Evolutionary conservation across 2,113 vertebrate genomes (phyloP).

Genomic region (Centropristis striata): DNA sequence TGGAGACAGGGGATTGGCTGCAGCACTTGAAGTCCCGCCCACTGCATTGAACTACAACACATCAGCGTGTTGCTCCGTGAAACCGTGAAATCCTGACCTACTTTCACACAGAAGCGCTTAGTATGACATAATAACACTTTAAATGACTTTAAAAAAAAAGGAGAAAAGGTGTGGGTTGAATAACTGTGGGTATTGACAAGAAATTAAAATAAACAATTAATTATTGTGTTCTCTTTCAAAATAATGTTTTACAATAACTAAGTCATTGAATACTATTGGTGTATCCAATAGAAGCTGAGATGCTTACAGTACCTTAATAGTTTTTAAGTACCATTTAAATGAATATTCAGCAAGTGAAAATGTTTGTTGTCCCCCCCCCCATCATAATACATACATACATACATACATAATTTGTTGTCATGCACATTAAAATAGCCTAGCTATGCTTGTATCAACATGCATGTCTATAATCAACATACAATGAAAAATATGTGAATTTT

Average conservation of each 20-base stretch:
- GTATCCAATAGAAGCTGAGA: no score
- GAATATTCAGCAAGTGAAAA: neutral
- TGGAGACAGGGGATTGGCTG: conserved; percentile 49
- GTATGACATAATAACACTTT: neutral
- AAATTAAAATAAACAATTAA: no score
- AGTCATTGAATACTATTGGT: no score
- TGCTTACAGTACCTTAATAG: neutral
- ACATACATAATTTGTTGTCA: neutral
- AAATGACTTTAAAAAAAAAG: no score
- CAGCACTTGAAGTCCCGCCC: neutral
- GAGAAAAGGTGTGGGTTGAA: no score
- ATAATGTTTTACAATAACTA: no score
- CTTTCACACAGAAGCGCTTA: neutral
- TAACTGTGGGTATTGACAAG: neutral
- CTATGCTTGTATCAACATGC: neutral
- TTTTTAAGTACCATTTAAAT: neutral
- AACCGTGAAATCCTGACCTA: neutral
- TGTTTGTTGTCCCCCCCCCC: no score
- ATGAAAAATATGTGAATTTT: no score
- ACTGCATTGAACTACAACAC: accelerated
- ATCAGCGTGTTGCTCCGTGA: neutral
- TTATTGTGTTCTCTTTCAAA: no score
- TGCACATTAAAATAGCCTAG: no score
- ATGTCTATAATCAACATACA: no score
- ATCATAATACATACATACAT: no score